A percentile compares a stretch with the other conserved stretches of the same genome.
Evolutionary conservation across 2,888 invertebrate genomes (phyloP).

Genomic region (Nemoura dubitans): DNA sequence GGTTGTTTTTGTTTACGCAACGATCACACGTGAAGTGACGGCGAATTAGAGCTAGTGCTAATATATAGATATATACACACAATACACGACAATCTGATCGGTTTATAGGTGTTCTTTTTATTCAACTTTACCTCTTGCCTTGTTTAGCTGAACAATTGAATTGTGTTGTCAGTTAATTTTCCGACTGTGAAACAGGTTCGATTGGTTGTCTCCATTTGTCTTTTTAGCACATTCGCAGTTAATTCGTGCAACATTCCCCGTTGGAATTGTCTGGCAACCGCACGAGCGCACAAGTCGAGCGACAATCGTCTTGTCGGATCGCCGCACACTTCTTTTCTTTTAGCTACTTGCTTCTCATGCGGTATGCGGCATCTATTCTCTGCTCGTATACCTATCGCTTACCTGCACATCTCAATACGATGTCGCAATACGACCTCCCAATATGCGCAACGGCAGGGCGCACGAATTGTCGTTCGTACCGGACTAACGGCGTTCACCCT

Average conservation of each 20-base stretch:
- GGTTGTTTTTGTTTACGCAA: neutral
- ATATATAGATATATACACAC: neutral
- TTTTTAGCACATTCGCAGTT: conserved; percentile 33
- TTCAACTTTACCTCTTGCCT: neutral
- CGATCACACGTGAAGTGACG: neutral
- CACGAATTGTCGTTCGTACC: neutral
- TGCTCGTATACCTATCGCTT: neutral
- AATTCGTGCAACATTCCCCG: conserved; percentile 25
- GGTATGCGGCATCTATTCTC: too few species aligned
- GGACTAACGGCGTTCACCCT: neutral
- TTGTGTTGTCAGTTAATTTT: conserved; percentile 17
- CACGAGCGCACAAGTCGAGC: neutral
- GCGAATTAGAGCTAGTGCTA: neutral
- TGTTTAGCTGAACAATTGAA: neutral
- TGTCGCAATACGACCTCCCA: neutral
- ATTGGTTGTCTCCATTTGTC: conserved; percentile 37
- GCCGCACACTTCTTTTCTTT: neutral
- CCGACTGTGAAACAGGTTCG: conserved; percentile 30
- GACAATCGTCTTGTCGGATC: neutral
- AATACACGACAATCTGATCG: neutral
- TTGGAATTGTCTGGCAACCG: neutral
- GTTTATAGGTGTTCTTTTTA: conserved; percentile 4
- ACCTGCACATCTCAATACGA: neutral
- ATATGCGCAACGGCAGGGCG: neutral
- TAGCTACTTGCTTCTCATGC: neutral